Base-by-base conservation (phyloP, 2,797 vertebrate species). In the Sebastes cheni region DNA sequence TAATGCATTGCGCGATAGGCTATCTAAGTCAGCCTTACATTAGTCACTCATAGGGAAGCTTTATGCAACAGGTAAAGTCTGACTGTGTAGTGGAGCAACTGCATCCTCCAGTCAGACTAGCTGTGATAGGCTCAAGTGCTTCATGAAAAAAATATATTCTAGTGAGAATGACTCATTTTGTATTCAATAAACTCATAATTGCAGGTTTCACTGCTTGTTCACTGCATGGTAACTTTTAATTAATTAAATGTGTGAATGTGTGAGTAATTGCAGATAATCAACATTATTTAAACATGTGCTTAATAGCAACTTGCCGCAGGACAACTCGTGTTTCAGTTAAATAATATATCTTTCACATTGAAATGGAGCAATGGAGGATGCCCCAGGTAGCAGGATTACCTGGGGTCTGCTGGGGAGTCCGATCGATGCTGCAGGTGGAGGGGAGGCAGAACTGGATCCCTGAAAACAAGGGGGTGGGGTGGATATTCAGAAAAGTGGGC, bases 361-460 rank as follows among this genome's bases (percentile, higher is more conserved):
- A 56, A 66, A 72, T 4, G 9, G 8, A 83, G 61, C 23, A 65
- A 65, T 11, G 36, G 61, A 25, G 67, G 61, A 67, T 20, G 52
- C 20, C 68, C 75, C 82, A 72, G 83, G 81, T 64, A 34, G 73
- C 71, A 75, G 42, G 55, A 86, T 93, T 95, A 96, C 95, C 95
- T 96, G 95, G 94, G 79, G 93, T 92, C 80, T 93, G 94, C 72
- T 94, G 95, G 58, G 92, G 82, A 50, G 90, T 92, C 90, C 92
- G 89, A 75, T 96, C 95, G 82, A 92, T 92, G 74, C 87, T 95
- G 92, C 93, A 93, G 85, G 93, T 93, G 64, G 94, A 95, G 54
- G 95, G 94, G 71, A 96, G 95, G 88, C 94, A 93, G 88, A 96
- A 96, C 94, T 96, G 95, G 94, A 96, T 95, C 80, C 96, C 95